Evolutionary conservation across 2,888 invertebrate genomes (phyloP).

Genomic region (Coremacera marginata): DNA sequence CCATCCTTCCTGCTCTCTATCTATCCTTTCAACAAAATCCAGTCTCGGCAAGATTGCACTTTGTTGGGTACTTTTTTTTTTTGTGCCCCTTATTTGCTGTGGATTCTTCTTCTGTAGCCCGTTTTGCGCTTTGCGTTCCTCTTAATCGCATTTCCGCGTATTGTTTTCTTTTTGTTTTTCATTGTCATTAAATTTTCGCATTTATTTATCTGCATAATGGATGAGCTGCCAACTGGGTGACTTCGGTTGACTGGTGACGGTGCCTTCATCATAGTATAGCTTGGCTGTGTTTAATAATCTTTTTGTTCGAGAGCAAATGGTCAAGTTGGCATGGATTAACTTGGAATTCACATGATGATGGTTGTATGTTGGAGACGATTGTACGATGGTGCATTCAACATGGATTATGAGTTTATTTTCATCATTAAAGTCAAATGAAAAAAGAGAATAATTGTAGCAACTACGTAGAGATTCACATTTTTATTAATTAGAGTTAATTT

Average conservation of each 20-base stretch:
- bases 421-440: background rate
- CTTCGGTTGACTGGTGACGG: conserved; percentile 12
- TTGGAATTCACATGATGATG: conserved; percentile 3
- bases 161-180: conserved; percentile 12
- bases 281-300: conserved; percentile 26
- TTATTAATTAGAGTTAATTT: too few species aligned
- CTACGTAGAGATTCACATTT: background rate
- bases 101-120: background rate
- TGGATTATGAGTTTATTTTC: conserved; percentile 14
- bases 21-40: background rate
- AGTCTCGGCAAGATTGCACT: background rate
- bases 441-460: background rate
- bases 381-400: background rate
- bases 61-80: background rate
- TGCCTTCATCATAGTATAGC: background rate
- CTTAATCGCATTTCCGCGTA: conserved; percentile 36
- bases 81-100: background rate
- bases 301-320: conserved; percentile 18
- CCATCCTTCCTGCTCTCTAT: background rate
- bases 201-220: conserved; percentile 36
- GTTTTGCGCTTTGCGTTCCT: background rate
- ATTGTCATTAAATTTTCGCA: conserved; percentile 12
- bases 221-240: conserved; percentile 31
- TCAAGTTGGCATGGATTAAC: conserved; percentile 29
- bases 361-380: background rate